phyloP scores from a whole-genome alignment of 2,888 invertebrate genomes.

The Drosophila neutralis region DNA sequence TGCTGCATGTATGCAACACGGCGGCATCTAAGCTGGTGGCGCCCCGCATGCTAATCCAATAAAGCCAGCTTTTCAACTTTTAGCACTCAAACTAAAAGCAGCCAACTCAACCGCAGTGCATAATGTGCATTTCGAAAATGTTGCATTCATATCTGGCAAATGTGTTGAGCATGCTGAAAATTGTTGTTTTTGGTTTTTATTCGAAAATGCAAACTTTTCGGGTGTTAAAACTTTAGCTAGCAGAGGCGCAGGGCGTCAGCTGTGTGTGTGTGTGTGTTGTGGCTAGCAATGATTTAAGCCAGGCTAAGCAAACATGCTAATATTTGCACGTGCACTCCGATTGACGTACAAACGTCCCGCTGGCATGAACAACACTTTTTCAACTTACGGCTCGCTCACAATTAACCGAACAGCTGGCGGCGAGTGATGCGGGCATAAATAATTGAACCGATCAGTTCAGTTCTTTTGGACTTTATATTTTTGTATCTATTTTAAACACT shows the following conservation, averaged over 20 bases:
- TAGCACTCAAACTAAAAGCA: constrained; percentile 10
- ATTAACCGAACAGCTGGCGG: constrained; percentile 39
- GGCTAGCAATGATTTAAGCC: constrained; percentile 28
- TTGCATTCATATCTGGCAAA: background rate
- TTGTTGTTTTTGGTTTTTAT: background rate
- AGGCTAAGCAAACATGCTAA: constrained; percentile 33
- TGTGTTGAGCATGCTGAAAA: constrained; percentile 5
- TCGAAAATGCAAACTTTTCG: background rate
- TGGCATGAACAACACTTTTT: constrained; percentile 30
- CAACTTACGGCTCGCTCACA: constrained; percentile 43
- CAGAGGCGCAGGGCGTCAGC: background rate
- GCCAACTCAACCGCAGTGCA: background rate
- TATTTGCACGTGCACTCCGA: constrained; percentile 36
- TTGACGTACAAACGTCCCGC: constrained; percentile 31
- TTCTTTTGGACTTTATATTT: constrained; percentile 3
- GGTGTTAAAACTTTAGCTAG: constrained; percentile 1
- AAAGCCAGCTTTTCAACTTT: background rate
- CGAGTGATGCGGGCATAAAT: constrained; percentile 37
- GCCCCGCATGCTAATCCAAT: constrained; percentile 2
- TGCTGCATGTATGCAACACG: background rate
- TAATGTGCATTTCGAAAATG: background rate
- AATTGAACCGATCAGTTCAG: constrained; percentile 17
- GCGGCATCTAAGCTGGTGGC: background rate
- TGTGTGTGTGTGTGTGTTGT: background rate
- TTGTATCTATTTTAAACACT: constrained; percentile 41